A percentile compares a stretch with the other conserved stretches of the same genome.
phyloP scores from a whole-genome alignment of 2,888 invertebrate genomes.

The Deilephila porcellus region DNA sequence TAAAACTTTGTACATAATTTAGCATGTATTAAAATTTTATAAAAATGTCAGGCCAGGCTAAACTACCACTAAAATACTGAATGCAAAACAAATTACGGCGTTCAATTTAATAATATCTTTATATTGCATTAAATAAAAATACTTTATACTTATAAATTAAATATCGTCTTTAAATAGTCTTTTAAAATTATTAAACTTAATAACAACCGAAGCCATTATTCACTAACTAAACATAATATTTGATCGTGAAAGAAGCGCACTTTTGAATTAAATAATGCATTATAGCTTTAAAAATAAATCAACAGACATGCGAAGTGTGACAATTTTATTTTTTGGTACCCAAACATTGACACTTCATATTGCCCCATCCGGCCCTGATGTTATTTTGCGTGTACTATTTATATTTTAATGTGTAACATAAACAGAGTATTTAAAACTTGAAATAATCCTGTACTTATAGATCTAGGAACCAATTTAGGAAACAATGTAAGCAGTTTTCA shows the following conservation, averaged over 20 bases:
- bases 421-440: neutral
- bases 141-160: constrained; percentile 7
- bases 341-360: neutral
- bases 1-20: no score
- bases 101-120: constrained; percentile 30
- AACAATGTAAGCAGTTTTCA: neutral
- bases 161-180: constrained; percentile 33
- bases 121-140: constrained; percentile 20
- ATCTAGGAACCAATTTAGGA: constrained; percentile 11
- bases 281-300: neutral
- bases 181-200: constrained; percentile 25
- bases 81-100: constrained; percentile 35
- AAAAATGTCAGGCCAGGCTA: constrained; percentile 4
- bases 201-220: neutral
- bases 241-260: neutral
- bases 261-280: neutral
- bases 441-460: neutral
- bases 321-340: constrained; percentile 1
- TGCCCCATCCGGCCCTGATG: neutral
- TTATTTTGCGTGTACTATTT: no score
- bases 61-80: constrained; percentile 21
- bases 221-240: neutral
- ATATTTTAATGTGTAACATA: no score
- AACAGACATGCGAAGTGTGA: constrained; percentile 2
- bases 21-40: neutral